phyloP scores from a whole-genome alignment of 2,797 vertebrate species.

The Setipinna tenuifilis region DNA sequence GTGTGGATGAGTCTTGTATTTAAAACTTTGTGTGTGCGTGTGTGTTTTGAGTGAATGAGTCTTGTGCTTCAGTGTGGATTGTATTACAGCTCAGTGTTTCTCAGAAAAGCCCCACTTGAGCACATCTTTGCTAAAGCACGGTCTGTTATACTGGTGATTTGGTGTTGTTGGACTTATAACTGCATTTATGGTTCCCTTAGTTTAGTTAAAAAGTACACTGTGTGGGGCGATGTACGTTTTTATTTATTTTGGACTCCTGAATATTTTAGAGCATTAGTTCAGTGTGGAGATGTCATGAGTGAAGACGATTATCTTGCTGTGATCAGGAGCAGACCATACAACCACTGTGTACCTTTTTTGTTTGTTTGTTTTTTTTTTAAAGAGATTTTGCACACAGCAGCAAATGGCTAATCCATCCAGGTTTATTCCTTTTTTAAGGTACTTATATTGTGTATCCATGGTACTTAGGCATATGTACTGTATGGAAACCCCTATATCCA shows the following conservation, averaged over 20 bases:
- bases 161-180: background rate
- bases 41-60: too few relatives aligned
- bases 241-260: background rate
- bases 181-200: background rate
- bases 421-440: background rate
- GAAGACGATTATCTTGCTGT: background rate
- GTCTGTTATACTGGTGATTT: background rate
- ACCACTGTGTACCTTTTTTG: background rate
- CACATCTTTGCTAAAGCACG: background rate
- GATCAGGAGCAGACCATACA: background rate
- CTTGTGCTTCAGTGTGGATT: background rate
- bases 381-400: background rate
- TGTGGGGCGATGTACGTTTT: background rate
- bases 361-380: too few relatives aligned
- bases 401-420: background rate
- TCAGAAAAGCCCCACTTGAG: background rate
- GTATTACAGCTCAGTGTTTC: background rate
- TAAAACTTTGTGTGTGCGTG: background rate
- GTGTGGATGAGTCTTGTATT: background rate
- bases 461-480: too few relatives aligned
- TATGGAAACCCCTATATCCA: background rate
- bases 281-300: background rate
- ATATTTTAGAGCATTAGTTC: background rate
- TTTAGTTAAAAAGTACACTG: conserved; percentile 5
- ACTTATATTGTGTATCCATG: background rate